phyloP scores from a whole-genome alignment of 2,888 invertebrate species.

The Lasius fuliginosus region DNA sequence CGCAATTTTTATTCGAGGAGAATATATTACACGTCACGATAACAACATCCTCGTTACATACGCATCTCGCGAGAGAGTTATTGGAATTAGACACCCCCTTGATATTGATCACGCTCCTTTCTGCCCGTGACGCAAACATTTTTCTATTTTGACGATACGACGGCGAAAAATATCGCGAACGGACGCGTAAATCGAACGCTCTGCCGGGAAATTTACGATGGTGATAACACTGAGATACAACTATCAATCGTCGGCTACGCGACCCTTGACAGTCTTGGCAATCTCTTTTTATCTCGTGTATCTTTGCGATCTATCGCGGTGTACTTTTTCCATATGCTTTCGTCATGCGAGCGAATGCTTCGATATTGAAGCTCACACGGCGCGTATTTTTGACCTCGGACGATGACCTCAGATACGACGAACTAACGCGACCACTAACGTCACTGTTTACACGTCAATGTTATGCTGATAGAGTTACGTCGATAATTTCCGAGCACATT shows the following conservation, averaged over 20 bases:
- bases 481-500: constrained; percentile 13
- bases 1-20: background rate
- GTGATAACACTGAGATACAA: constrained; percentile 49
- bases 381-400: background rate
- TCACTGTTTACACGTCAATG: constrained; percentile 11
- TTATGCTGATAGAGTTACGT: constrained; percentile 48
- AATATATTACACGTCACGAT: constrained; percentile 6
- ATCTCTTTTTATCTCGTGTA: constrained; percentile 47
- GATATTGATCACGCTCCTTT: constrained; percentile 48
- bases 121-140: constrained; percentile 47
- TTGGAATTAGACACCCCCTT: constrained; percentile 38
- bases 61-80: constrained; percentile 31
- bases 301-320: constrained; percentile 32
- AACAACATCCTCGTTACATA: constrained; percentile 25
- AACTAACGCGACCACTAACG: background rate
- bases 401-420: background rate
- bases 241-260: constrained; percentile 54
- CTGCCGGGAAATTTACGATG: constrained; percentile 37
- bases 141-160: constrained; percentile 51
- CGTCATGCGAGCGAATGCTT: constrained; percentile 12
- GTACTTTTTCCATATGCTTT: constrained; percentile 35
- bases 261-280: constrained; percentile 47
- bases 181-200: constrained; percentile 43
- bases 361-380: background rate
- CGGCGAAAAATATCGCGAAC: constrained; percentile 50